Percentiles rank a stretch among this genome's conserved stretches.
Evolutionary conservation across 1,140 invertebrate genomes (phyloP).

Genomic region (Macrosteles quadrilineatus): DNA sequence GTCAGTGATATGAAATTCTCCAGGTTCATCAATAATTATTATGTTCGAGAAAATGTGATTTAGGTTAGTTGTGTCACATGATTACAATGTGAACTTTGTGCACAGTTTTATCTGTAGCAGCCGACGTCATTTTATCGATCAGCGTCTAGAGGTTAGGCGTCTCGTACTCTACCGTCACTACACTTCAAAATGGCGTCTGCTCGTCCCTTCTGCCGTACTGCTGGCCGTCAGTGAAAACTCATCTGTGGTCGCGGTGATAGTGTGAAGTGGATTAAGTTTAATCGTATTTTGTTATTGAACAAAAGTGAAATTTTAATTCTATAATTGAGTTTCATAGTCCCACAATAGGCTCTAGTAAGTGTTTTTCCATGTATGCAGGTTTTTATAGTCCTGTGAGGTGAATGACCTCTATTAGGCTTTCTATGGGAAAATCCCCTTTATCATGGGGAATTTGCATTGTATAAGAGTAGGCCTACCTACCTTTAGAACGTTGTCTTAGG

Average conservation of each 20-base stretch:
- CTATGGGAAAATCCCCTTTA: background rate
- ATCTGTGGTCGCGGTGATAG: background rate
- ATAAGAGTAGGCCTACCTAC: background rate
- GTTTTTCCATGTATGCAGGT: background rate
- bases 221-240: background rate
- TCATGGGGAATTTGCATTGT: background rate
- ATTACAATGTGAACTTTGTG: slow-evolving; percentile 4
- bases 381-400: background rate
- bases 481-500: too few relatives aligned
- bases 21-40: too few relatives aligned
- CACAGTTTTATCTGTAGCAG: slow-evolving; percentile 1
- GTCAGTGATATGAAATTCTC: too few relatives aligned
- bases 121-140: slow-evolving; percentile 18
- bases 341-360: background rate
- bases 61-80: background rate
- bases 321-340: too few relatives aligned
- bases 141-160: slow-evolving; percentile 16
- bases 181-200: slow-evolving; percentile 20
- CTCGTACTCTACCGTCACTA: slow-evolving; percentile 9
- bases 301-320: too few relatives aligned
- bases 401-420: slow-evolving; percentile 9
- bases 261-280: background rate
- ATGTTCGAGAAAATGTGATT: too few relatives aligned
- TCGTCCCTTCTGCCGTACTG: background rate
- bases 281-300: background rate